Base-by-base conservation (phyloP, 2,888 invertebrate species). In the Antheraea assamensis region DNA sequence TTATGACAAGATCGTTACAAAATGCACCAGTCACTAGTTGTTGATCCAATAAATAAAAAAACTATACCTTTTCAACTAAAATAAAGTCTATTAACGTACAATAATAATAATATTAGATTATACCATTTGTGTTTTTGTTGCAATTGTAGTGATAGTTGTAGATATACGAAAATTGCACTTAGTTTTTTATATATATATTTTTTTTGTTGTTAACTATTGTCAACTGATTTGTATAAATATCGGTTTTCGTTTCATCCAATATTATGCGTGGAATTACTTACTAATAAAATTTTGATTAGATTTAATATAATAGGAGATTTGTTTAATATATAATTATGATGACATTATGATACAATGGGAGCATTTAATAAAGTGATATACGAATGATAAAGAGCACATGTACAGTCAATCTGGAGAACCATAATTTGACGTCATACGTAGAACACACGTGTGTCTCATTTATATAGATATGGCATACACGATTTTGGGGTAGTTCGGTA, bases 321-420 rank as follows among this genome's bases (percentile, higher is more conserved):
- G 79, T 78, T 81, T 80, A 86, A 85, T 68, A 85, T 88, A 85
- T 86, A 83, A 79, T 80, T 78, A 75, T 79, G 79, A 84, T 85
- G 82, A 82, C 76, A 82, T 81, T 80, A 81, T 79, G 76, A 76
- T 77, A 84, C 79, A 84, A 82, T 79, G 84, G 87, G 85, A 89
- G 88, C 89, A 88, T 90, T 89, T 87, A 86, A 82, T 82, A 83
- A 78, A 84, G 42, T 42, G 13, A 42, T 42, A 42, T 13, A 42
- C 42, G 13, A 42, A 42, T 42, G 13, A 42, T 42, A 42, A 42
- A 42, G n/a, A n/a, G n/a, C 4, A 42, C 13, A 42, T 42, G 7
- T 42, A 7, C 13, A 13, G 42, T 42, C 42, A 42, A 7, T 2
- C 0, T 2, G 42, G 13, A 42, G 13, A 42, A 42, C 42, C 42